A percentile compares a stretch with the other conserved stretches of the same genome.
These are phyloP conservation scores for Melieria omissa DNA, from an alignment of 2,888 invertebrate species.

Conservation along the genomic window DNA sequence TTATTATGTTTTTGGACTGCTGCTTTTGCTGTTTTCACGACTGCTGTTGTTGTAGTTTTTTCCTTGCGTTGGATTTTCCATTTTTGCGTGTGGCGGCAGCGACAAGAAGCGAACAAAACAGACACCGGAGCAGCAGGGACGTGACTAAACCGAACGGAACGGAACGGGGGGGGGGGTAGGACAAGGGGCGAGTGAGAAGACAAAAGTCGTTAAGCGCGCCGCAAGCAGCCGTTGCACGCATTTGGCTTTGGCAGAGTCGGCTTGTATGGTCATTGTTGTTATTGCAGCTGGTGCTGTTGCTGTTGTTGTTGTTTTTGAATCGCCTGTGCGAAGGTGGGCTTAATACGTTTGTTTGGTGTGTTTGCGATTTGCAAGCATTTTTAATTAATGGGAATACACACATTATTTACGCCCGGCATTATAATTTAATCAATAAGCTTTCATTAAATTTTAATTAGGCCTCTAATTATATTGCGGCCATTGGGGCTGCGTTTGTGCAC, in stretches of 20 bases:
- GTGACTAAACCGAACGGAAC: too few species aligned
- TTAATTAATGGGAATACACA: constrained; percentile 11
- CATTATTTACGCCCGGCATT: constrained; percentile 43
- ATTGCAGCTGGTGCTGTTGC: background rate
- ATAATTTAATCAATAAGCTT: constrained; percentile 46
- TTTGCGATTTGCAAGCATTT: background rate
- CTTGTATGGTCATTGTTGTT: background rate
- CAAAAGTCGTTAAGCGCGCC: too few species aligned
- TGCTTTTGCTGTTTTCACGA: background rate
- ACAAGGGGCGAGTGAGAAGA: background rate
- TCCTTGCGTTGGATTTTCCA: too few species aligned
- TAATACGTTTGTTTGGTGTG: too few species aligned
- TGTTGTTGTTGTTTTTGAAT: constrained; percentile 15
- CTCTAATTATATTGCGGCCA: constrained; percentile 37
- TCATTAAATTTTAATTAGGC: constrained; percentile 45
- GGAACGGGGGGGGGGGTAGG: too few species aligned
- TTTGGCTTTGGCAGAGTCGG: background rate
- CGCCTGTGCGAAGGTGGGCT: background rate
- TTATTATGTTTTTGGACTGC: background rate
- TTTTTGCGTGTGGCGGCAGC: too few species aligned
- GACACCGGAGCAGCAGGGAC: too few species aligned
- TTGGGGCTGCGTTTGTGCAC: too few species aligned
- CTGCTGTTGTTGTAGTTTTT: background rate
- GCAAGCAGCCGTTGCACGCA: too few species aligned
- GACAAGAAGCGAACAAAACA: too few species aligned